Evolutionary conservation across 1,140 invertebrate species (phyloP), one percentile per base, ranked within the genome.

Genomic region (Colletes gigas): DNA sequence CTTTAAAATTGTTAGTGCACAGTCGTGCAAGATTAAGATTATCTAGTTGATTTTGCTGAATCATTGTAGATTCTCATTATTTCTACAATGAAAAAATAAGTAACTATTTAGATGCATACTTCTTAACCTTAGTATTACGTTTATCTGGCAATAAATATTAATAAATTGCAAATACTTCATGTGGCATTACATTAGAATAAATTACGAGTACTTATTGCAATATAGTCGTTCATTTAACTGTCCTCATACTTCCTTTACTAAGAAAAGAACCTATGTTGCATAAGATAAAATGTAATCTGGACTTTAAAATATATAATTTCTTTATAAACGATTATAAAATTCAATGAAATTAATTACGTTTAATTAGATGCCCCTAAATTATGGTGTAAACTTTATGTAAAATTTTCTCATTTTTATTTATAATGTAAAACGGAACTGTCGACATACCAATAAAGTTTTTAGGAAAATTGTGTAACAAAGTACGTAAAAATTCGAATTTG

Each of bases 41-140:
- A 65, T 55, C 39, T 54, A 65, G 1, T 19, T 10, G 15, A 55
- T 55, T 73, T 72, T 14, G 60, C 60, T 72, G 59, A 73, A 78
- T 78, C 67, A 78, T 15, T 14, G 10, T 19, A 47, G 41, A 19
- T 44, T 6, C 39, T 57, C 3, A 12, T 41, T 69, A 14, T n/a
- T 50, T 4, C 19, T 21, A 47, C 9, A 41, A 21, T 6, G 17
- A 30, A 6, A 21, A 69, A 66, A 10, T 12, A 17, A 19, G n/a
- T 44, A 21, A 7, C 17, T 30, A 15, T 50, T 44, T 15, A 19
- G 15, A 44, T n/a, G 14, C 4, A 12, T 44, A 30, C 5, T 44
- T 47, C 57, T 2, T 5, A 47, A 47, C 39, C 14, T n/a, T 72
- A 30, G 3, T 50, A 6, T 17, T 41, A 72, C 8, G 10, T 4